Evolutionary conservation across 2,888 invertebrate genomes (phyloP).

Genomic region (Rhorus exstirpatorius): DNA sequence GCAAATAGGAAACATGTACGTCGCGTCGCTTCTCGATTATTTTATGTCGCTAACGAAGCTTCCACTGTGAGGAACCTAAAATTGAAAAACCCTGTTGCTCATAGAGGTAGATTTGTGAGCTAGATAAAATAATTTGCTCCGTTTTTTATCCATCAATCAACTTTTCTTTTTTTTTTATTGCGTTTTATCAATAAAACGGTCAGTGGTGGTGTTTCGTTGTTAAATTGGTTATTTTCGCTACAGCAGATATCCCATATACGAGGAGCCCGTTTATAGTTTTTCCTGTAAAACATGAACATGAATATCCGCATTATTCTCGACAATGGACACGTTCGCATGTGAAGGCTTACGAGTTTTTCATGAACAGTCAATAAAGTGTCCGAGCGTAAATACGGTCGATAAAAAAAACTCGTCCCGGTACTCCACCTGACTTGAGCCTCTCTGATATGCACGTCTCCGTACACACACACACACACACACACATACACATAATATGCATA

Average conservation of each 20-base stretch:
- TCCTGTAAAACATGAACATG: not conserved
- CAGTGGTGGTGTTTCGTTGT: no score
- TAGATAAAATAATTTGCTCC: no score
- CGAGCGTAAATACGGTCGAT: conserved; percentile 50
- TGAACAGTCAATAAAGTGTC: conserved; percentile 53
- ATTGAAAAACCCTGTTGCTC: no score
- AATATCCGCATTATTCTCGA: not conserved
- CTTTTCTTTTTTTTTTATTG: not conserved
- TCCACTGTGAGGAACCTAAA: no score
- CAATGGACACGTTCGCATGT: conserved; percentile 16
- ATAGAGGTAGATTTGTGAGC: no score
- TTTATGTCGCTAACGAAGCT: no score
- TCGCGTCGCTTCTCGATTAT: no score
- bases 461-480: conserved; percentile 30
- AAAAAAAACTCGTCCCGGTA: conserved; percentile 31
- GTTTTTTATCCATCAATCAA: no score
- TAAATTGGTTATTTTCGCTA: not conserved
- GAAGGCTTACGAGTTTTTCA: conserved; percentile 37
- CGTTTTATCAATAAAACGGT: not conserved
- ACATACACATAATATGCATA: not conserved
- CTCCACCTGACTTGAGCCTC: conserved; percentile 58
- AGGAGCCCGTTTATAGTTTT: not conserved
- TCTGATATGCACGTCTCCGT: conserved; percentile 20
- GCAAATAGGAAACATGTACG: no score
- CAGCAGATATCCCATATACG: not conserved